Percentiles rank a stretch among this genome's conserved stretches.
Evolutionary conservation across 2,888 invertebrate species (phyloP).

Genomic region (Acheta domesticus): DNA sequence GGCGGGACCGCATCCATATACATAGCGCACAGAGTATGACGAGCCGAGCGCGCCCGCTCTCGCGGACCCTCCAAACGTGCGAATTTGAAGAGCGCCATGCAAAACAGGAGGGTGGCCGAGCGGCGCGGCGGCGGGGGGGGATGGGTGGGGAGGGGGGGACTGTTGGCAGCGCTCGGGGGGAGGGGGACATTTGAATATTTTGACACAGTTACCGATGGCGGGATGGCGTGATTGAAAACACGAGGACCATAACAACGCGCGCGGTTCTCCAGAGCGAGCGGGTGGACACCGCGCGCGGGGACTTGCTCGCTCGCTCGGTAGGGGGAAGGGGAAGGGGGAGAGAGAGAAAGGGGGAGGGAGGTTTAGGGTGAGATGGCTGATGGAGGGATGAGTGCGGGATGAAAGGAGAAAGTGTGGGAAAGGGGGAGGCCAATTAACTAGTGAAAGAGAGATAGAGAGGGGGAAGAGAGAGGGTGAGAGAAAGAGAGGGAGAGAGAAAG

Average conservation of each 20-base stretch:
- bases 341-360: background rate
- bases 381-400: background rate
- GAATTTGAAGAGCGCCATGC: no score
- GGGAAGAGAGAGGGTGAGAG: background rate
- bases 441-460: background rate
- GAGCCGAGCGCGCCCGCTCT: no score
- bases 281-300: background rate
- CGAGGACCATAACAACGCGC: background rate
- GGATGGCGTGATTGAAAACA: conserved; percentile 7
- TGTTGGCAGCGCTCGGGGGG: background rate
- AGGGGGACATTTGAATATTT: background rate
- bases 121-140: no score
- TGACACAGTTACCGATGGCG: conserved; percentile 18
- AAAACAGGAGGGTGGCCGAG: no score
- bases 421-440: background rate
- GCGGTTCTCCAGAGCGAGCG: background rate
- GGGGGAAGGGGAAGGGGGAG: fast-evolving
- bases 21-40: no score
- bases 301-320: background rate
- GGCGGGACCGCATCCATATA: no score
- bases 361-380: background rate
- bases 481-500: background rate
- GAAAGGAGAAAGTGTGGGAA: no score
- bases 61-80: no score
- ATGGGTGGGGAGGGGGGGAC: background rate